A percentile compares a stretch with the other conserved stretches of the same genome.
phyloP scores from a whole-genome alignment of 2,888 invertebrate genomes.

The Conomelus anceps region DNA sequence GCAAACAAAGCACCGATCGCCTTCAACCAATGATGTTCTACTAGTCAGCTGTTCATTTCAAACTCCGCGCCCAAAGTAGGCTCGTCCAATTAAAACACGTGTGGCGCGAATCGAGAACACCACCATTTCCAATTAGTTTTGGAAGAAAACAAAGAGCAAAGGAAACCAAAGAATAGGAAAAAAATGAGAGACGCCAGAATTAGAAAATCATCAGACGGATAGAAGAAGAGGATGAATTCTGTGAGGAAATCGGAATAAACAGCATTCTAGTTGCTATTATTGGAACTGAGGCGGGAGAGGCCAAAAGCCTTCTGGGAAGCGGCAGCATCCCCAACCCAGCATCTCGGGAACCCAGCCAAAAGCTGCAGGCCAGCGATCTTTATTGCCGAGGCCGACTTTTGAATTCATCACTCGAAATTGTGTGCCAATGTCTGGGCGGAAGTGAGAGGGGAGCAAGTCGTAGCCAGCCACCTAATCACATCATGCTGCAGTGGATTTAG shows the following conservation, averaged over 20 bases:
- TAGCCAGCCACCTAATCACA: neutral
- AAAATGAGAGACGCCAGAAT: neutral
- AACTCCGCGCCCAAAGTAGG: neutral
- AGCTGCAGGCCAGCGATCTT: neutral
- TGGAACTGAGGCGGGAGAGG: neutral
- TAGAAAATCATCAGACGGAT: neutral
- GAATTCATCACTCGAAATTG: neutral
- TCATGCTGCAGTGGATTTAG: neutral
- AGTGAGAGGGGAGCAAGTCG: neutral
- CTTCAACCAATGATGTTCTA: too few relatives aligned
- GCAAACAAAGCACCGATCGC: neutral
- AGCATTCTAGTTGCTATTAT: neutral
- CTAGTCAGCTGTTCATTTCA: neutral
- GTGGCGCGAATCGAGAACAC: neutral
- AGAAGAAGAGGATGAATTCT: neutral
- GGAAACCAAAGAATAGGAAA: too few relatives aligned
- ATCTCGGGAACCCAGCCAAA: neutral
- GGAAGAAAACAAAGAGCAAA: neutral
- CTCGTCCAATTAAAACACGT: neutral
- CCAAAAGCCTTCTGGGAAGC: neutral
- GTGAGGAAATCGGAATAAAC: neutral
- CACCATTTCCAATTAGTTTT: neutral
- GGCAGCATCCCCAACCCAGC: neutral
- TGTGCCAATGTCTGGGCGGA: neutral
- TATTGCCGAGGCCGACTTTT: neutral